Evolutionary conservation across 2,797 vertebrate genomes (phyloP), one percentile per base, ranked within the genome.

Genomic region (Silurus aristotelis): DNA sequence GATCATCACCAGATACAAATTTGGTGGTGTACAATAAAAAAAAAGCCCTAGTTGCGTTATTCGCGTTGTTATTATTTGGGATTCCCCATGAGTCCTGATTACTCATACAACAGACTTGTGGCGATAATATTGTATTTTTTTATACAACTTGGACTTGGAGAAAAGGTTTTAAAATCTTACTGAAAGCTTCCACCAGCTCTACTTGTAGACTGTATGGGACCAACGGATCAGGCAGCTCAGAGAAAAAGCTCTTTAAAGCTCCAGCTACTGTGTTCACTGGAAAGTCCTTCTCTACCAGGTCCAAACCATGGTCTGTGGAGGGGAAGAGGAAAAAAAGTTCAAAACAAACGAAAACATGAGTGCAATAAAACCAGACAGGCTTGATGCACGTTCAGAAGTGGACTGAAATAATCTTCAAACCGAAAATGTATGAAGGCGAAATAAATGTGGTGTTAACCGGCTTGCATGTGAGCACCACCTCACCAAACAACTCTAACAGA

Each of bases 231-330:
- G 98, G 97, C 87, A 99, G 93, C 91, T 99, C 98, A 0, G 98
- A 97, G 95, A 99, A 99, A 91, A 99, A 99, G 92, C 97, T 98
- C 92, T 99, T 99, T 92, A 99, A 96, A 91, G 93, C 98, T 20
- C 98, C 97, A 0, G 98, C 98, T 90, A 99, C 97, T 0, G 98
- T 96, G 93, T 99, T 99, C 90, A 99, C 96, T 0, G 98, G 96
- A 84, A 97, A 99, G 93, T 99, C 98, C 92, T 99, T 99, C 94
- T 99, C 98, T 0, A 96, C 97, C 81, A 99, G 92, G 93, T 99
- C 97, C 92, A 99, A 94, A 88, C 93, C 96, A 48, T 99, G 98
- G 88, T 99, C 98, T 95, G 60, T 60, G 80, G 13, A 5, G 38
- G 38, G 38, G 38, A 31, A 31, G 81, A 31, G 46, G 75, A 38